Conservation (phyloP, 2,888 invertebrate genomes). For the Nomada lathburiana region DNA sequence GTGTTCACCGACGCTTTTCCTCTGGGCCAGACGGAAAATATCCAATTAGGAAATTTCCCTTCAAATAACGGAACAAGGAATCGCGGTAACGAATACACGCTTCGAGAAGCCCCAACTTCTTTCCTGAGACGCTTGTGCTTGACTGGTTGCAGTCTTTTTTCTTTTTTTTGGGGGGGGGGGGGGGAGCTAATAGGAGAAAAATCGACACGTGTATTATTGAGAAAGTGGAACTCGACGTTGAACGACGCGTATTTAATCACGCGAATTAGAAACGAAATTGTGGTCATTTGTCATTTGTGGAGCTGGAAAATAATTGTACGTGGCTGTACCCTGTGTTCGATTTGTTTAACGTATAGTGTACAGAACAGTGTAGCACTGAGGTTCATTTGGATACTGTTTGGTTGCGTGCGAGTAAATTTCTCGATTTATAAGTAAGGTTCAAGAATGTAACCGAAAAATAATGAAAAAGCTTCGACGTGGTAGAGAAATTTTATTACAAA, state of each 20-base stretch:
- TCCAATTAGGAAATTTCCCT: constrained; percentile 50
- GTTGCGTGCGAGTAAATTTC: no score
- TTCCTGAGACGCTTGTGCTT: not conserved
- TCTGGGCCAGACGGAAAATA: constrained; percentile 22
- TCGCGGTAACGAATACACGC: constrained; percentile 31
- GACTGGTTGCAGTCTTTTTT: not conserved
- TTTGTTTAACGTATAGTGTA: no score
- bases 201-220: not conserved
- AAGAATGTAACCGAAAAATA: no score
- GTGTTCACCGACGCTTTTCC: constrained; percentile 17
- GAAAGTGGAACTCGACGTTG: not conserved
- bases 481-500: no score
- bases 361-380: no score
- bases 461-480: no score
- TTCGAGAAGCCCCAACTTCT: not conserved
- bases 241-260: not conserved
- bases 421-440: no score
- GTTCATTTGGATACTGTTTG: no score
- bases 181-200: not conserved
- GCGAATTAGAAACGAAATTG: not conserved
- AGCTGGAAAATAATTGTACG: no score
- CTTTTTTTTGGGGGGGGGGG: no score
- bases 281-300: not conserved
- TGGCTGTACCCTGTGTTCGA: no score
- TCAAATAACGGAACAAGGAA: constrained; percentile 3